Percentiles rank a stretch among this genome's conserved stretches.
Evolutionary conservation across 2,113 vertebrate genomes (phyloP).

Genomic region (Petromus typicus): DNA sequence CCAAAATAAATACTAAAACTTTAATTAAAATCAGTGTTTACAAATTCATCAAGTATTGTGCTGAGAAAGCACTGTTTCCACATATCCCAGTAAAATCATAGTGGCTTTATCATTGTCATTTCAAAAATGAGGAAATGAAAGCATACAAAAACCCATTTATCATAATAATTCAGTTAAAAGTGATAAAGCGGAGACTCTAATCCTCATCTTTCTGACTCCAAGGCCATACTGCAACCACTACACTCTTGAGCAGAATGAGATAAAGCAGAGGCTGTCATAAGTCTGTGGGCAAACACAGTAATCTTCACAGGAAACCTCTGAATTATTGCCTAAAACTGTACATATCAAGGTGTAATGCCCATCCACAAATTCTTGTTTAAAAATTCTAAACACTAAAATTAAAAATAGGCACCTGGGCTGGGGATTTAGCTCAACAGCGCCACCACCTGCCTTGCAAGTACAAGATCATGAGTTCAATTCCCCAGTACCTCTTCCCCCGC

Average conservation of each 20-base stretch:
- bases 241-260: not conserved
- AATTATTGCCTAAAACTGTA: slow-evolving; percentile 9
- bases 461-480: no score
- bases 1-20: slow-evolving; percentile 29
- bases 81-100: not conserved
- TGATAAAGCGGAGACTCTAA: not conserved
- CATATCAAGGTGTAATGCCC: slow-evolving; percentile 1
- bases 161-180: not conserved
- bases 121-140: not conserved
- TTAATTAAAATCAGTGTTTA: not conserved
- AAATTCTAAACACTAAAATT: slow-evolving; percentile 8
- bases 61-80: not conserved
- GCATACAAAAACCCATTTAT: not conserved
- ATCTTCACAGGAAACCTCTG: not conserved
- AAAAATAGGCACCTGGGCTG: not conserved
- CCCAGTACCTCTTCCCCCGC: no score
- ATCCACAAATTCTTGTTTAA: not conserved
- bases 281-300: not conserved
- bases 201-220: not conserved
- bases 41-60: not conserved
- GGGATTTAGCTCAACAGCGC: no score
- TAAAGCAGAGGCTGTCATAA: not conserved
- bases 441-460: no score
- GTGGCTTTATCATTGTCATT: not conserved
- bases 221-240: not conserved